These are phyloP conservation scores for Pycnomerus fuliginosus DNA, from an alignment of 2,888 invertebrate species.

Conservation along the genomic window DNA sequence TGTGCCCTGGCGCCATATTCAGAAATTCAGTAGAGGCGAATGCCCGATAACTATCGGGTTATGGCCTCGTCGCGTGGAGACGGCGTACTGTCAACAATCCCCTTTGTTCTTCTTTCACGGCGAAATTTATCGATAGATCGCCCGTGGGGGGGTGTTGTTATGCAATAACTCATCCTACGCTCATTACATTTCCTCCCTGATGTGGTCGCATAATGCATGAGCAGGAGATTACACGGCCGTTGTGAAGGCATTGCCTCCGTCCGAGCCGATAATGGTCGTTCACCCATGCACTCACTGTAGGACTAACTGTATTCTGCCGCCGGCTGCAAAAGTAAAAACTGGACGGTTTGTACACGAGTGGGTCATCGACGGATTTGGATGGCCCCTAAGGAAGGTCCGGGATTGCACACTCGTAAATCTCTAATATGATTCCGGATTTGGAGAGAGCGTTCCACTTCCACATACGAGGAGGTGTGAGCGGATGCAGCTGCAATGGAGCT, in stretches of 20 bases:
- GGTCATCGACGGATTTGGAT: constrained; percentile 2
- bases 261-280: constrained; percentile 32
- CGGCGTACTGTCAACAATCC: no score
- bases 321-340: constrained; percentile 11
- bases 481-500: no score
- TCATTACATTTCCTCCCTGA: constrained; percentile 14
- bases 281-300: constrained; percentile 22
- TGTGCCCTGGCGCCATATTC: constrained; percentile 1
- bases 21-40: neutral
- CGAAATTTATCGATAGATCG: neutral
- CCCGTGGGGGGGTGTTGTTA: neutral
- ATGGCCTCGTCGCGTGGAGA: no score
- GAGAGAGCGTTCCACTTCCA: constrained; percentile 11
- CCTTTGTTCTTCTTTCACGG: constrained; percentile 2
- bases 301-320: constrained; percentile 28
- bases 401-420: constrained; percentile 2
- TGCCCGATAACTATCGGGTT: neutral
- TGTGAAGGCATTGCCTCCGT: constrained; percentile 22
- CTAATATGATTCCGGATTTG: constrained; percentile 10
- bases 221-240: constrained; percentile 19
- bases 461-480: neutral
- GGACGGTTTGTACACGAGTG: constrained; percentile 3
- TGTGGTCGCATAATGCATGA: constrained; percentile 24
- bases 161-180: neutral
- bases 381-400: constrained; percentile 4